Base-by-base conservation (phyloP, 1,140 invertebrate genomes). In the Cotesia vestalis region DNA sequence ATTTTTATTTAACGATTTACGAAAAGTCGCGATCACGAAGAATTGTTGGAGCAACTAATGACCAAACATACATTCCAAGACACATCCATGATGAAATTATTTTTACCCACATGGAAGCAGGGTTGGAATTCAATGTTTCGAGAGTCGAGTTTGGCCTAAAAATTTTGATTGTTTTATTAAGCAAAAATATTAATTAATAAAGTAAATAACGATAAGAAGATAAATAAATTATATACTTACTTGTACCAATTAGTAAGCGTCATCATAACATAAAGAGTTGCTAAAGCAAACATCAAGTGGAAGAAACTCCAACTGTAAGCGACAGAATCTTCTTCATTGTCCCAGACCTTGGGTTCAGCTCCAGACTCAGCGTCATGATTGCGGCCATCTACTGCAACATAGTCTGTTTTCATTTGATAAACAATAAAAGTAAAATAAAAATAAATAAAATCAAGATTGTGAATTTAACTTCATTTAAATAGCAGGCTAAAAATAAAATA, bases 181-280 rank as follows among this genome's bases (percentile, higher is more conserved):
- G 27, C 27, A 27, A 27, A 27, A 27, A 27, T 27, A 61, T 34
- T 8, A n/a, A 63, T 63, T 38, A 63, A 51, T 62, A 67, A 38
- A 35, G 12, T 60, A 66, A 57, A 66, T 59, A 57, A 17, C 53
- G 63, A 59, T 51, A 34, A 11, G 9, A 64, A 73, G 51, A 46
- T 60, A 63, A 72, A 66, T 0, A 63, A 72, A 66, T 0, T 36
- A 36, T 72, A 82, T 88, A 94, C 94, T 92, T 90, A 98, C 95
- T 95, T 94, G 88, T 96, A 99, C 98, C 98, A 99, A 85, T 99
- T 99, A 73, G 98, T 99, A 27, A 99, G 89, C 0, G 98, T 99
- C 98, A 99, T 99, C 98, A 99, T 99, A 46, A 99, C 93, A 85
- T 99, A 99, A 0, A 99, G 90, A 0, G 97, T 97, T 46, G 96